Evolutionary conservation across 2,113 vertebrate genomes (phyloP).

Genomic region (Gallinago jamesoni): DNA sequence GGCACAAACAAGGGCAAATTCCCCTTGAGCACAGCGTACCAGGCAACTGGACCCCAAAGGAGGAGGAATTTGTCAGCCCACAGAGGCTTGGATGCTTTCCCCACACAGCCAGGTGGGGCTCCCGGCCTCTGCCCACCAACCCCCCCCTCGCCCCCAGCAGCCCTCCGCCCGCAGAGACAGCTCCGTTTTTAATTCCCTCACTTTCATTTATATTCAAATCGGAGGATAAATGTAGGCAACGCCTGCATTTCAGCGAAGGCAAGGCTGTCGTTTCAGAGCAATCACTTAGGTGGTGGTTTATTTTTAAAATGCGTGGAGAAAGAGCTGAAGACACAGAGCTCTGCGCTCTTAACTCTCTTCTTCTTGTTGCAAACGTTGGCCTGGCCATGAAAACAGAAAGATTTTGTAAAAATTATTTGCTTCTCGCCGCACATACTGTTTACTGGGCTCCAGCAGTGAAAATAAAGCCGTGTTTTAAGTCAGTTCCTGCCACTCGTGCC

Average conservation of each 20-base stretch:
- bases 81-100: neutral
- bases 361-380: neutral
- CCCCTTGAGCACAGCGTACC: rapidly evolving
- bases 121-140: neutral
- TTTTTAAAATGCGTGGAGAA: neutral
- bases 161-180: neutral
- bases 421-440: neutral
- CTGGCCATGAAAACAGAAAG: neutral
- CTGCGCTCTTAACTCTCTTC: neutral
- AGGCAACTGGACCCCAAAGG: neutral
- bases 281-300: neutral
- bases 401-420: neutral
- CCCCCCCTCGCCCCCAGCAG: neutral
- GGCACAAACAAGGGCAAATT: neutral
- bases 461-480: neutral
- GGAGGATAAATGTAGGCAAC: conserved; percentile 22
- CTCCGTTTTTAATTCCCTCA: neutral
- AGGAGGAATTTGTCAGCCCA: neutral
- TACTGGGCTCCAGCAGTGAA: neutral
- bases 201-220: conserved; percentile 52
- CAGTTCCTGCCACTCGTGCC: neutral
- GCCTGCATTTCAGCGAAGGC: neutral
- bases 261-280: neutral
- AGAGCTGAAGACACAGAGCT: neutral
- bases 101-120: rapidly evolving